Evolutionary conservation across 2,113 vertebrate genomes (phyloP).

Genomic region (Oophaga pumilio): DNA sequence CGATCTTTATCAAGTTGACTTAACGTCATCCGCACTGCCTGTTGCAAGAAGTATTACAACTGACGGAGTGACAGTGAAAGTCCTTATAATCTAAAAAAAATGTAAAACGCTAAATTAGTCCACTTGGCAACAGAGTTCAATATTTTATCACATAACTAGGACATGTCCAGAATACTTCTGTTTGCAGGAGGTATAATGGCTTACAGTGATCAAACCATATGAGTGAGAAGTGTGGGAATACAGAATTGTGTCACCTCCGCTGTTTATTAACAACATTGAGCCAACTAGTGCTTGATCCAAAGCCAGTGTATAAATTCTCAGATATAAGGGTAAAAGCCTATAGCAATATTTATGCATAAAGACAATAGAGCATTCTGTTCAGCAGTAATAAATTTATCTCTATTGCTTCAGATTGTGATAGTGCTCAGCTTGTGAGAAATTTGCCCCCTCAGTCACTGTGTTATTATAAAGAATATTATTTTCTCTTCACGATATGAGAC

Average conservation of each 20-base stretch:
- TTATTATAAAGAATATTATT: neutral
- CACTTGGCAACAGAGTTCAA: neutral
- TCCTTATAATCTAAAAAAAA: neutral
- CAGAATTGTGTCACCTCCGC: conserved; percentile 25
- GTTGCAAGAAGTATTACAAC: neutral
- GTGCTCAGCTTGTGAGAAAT: neutral
- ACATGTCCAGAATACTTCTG: too few species aligned
- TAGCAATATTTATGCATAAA: conserved; percentile 15
- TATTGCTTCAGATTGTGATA: neutral
- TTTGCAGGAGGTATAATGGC: neutral
- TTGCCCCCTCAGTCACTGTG: neutral
- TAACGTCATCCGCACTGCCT: neutral
- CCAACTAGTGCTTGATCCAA: conserved; percentile 13
- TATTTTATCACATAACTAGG: too few species aligned
- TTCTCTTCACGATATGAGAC: neutral
- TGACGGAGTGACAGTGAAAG: neutral
- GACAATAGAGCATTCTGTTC: conserved; percentile 16
- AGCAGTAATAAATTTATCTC: conserved; percentile 6
- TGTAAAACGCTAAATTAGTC: neutral
- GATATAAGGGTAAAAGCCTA: conserved; percentile 21
- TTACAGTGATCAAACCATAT: neutral
- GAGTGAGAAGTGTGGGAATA: neutral
- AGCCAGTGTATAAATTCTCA: conserved; percentile 28
- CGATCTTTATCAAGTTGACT: neutral
- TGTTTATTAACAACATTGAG: conserved; percentile 26